Conservation (phyloP, 2,888 invertebrate genomes). For the Tipula confusa region DNA sequence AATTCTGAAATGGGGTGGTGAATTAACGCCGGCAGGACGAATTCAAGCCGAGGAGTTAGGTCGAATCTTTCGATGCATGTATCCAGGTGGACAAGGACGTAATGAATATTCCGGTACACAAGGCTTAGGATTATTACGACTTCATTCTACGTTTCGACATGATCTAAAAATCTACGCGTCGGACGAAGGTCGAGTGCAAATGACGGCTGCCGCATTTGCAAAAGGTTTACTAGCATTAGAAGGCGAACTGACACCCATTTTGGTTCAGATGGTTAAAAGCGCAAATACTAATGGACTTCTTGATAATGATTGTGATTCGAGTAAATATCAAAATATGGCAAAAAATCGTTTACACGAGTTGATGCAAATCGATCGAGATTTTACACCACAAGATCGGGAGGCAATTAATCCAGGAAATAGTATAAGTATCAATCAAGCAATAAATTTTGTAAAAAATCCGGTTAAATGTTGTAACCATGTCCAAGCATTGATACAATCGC, state of each 20-base stretch:
- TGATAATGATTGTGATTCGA: constrained; percentile 97
- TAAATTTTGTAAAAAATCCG: constrained; percentile 95
- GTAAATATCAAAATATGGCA: constrained; percentile 91
- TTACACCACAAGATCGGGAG: constrained; percentile 76
- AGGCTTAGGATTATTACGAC: constrained; percentile 84
- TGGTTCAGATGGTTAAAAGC: constrained; percentile 99
- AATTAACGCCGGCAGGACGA: constrained; percentile 95
- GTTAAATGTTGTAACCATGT: constrained; percentile 89
- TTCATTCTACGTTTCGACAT: constrained; percentile 98
- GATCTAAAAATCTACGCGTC: constrained; percentile 99
- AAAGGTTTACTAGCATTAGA: constrained; percentile 96
- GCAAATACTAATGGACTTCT: constrained; percentile 97
- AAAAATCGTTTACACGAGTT: constrained; percentile 91
- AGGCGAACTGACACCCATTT: constrained; percentile 96
- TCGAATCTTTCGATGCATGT: constrained; percentile 98
- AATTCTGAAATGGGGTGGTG: constrained; percentile 99
- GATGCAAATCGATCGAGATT: constrained; percentile 85
- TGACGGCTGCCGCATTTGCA: constrained; percentile 99
- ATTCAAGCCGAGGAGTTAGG: constrained; percentile 97
- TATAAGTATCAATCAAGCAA: constrained; percentile 84
- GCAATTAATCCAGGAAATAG: constrained; percentile 89
- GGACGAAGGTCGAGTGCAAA: constrained; percentile 98
- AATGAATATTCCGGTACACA: constrained; percentile 90
- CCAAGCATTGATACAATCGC: constrained; percentile 76
- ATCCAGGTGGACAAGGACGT: constrained; percentile 94